These are phyloP conservation scores for Carassius gibelio DNA, from an alignment of 2,113 vertebrate species.

Conservation along the genomic window DNA sequence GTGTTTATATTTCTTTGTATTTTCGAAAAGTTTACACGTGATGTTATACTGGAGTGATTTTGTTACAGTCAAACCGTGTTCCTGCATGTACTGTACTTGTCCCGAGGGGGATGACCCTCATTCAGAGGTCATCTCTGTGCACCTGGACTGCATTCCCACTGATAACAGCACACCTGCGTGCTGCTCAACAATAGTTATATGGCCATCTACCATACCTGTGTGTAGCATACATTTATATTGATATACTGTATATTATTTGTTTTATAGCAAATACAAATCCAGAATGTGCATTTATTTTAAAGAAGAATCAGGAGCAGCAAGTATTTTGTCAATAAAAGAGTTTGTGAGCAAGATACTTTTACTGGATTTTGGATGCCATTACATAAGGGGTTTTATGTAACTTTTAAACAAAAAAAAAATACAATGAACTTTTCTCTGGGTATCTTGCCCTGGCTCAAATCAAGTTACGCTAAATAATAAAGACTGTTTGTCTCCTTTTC, in stretches of 20 bases:
- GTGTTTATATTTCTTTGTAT: not conserved
- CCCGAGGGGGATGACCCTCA: not conserved
- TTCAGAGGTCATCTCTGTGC: not conserved
- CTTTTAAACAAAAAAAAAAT: not conserved
- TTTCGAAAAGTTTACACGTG: not conserved
- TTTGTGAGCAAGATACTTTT: not conserved
- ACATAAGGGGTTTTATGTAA: not conserved
- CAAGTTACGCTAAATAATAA: not conserved
- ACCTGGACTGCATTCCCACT: conserved; percentile 30
- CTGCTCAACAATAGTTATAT: not conserved
- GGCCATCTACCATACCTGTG: not conserved
- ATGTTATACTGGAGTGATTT: not conserved
- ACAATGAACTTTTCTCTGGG: not conserved
- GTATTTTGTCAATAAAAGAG: not conserved
- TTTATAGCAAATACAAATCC: not conserved
- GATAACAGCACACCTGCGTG: not conserved
- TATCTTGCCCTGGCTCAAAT: not conserved
- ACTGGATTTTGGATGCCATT: not conserved
- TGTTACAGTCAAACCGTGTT: conserved; percentile 7
- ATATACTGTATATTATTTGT: not conserved
- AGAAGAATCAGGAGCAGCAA: not conserved
- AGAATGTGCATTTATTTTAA: not conserved
- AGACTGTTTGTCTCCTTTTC: not conserved
- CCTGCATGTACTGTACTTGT: not conserved
- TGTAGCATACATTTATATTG: not conserved